These are phyloP conservation scores for Cephus pulcher DNA, from an alignment of 2,888 invertebrate genomes.

Conservation along the genomic window DNA sequence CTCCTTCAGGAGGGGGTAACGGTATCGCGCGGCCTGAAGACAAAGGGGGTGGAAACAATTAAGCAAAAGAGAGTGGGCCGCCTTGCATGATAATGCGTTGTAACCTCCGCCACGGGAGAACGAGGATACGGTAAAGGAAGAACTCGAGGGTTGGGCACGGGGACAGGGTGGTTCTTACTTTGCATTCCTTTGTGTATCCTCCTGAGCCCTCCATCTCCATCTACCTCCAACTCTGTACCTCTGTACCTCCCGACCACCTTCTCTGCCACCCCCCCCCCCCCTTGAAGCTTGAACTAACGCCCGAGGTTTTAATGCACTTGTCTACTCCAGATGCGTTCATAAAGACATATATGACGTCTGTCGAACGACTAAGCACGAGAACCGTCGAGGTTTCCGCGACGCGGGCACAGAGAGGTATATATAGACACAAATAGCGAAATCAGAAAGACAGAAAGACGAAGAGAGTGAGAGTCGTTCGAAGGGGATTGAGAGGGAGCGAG, in stretches of 20 bases:
- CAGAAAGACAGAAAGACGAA: constrained; percentile 32
- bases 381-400: constrained; percentile 38
- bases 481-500: constrained; percentile 14
- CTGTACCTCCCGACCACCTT: constrained; percentile 11
- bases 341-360: constrained; percentile 61
- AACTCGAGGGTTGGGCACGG: constrained; percentile 27
- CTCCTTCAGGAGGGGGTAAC: not conserved
- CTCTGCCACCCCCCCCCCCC: constrained; percentile 36
- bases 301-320: constrained; percentile 67
- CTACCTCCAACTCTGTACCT: constrained; percentile 15
- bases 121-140: constrained; percentile 52
- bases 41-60: constrained; percentile 49
- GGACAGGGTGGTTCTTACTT: constrained; percentile 59
- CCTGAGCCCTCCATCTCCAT: constrained; percentile 48
- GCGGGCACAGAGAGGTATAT: constrained; percentile 2
- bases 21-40: not conserved
- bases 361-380: constrained; percentile 49
- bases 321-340: constrained; percentile 65
- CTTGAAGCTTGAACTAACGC: constrained; percentile 64
- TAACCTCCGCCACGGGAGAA: constrained; percentile 50
- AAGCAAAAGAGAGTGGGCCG: constrained; percentile 45
- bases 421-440: constrained; percentile 21
- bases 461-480: constrained; percentile 20
- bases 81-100: constrained; percentile 62
- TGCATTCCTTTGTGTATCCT: constrained; percentile 65